Conservation (phyloP, 2,888 invertebrate genomes). For the Mythimna pallens region DNA sequence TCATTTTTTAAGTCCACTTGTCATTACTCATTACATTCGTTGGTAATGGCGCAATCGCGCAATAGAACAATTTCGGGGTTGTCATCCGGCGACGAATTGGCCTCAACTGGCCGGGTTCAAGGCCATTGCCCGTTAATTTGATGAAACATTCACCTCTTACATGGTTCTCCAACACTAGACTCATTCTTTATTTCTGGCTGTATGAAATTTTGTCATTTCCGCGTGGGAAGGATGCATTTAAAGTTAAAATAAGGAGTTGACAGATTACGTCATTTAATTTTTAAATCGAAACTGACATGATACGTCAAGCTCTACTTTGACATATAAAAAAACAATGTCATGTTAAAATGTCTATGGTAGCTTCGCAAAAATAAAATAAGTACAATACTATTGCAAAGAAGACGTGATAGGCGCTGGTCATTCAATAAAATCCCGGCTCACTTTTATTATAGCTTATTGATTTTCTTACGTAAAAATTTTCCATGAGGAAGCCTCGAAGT, state of each 20-base stretch:
- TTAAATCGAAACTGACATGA: background rate
- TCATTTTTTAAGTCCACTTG: conserved; percentile 56
- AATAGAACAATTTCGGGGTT: conserved; percentile 69
- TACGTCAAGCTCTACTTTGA: background rate
- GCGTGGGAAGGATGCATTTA: conserved; percentile 8
- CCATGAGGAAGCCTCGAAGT: conserved; percentile 30
- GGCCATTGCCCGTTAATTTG: conserved; percentile 69
- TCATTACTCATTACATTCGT: conserved; percentile 56
- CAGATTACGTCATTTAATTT: conserved; percentile 6
- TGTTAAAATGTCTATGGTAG: no score
- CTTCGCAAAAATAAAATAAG: background rate
- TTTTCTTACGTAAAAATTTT: conserved; percentile 50
- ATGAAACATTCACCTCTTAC: conserved; percentile 69
- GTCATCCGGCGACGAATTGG: conserved; percentile 73
- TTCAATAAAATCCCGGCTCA: conserved; percentile 35
- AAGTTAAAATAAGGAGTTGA: background rate
- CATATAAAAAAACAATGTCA: background rate
- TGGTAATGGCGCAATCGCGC: conserved; percentile 53
- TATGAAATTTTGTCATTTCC: conserved; percentile 28
- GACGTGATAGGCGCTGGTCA: conserved; percentile 27
- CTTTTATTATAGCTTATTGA: conserved; percentile 51
- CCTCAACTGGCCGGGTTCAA: conserved; percentile 70
- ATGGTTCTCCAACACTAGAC: conserved; percentile 50
- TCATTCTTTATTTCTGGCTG: conserved; percentile 44
- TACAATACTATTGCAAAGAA: conserved; percentile 16